phyloP scores from a whole-genome alignment of 2,888 invertebrate species.

The Chydorus sphaericus region DNA sequence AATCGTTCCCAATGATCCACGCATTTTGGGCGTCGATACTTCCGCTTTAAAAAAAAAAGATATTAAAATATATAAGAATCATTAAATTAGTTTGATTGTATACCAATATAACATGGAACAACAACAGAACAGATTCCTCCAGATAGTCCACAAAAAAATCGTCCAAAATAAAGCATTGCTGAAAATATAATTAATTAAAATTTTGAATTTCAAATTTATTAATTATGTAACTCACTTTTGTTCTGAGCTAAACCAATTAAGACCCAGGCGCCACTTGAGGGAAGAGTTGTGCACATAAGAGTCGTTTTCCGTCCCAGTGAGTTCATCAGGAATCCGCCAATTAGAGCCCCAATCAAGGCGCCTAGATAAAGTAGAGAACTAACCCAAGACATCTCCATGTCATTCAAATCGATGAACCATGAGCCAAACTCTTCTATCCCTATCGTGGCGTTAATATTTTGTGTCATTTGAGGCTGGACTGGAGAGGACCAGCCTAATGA shows the following conservation, averaged over 20 bases:
- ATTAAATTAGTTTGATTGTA: not conserved
- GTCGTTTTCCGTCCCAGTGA: slow-evolving; percentile 39
- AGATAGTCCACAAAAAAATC: slow-evolving; percentile 54
- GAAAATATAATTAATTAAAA: no score
- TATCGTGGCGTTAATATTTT: not conserved
- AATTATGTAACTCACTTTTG: no score
- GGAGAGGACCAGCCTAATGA: slow-evolving; percentile 66
- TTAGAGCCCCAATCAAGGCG: slow-evolving; percentile 35
- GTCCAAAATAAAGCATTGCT: slow-evolving; percentile 34
- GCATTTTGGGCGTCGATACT: slow-evolving; percentile 64
- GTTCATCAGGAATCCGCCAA: slow-evolving; percentile 35
- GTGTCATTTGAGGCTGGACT: slow-evolving; percentile 23
- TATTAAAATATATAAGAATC: not conserved
- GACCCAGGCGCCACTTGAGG: slow-evolving; percentile 42
- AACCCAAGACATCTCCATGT: slow-evolving; percentile 34
- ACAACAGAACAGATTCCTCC: slow-evolving; percentile 69
- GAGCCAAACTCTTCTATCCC: not conserved
- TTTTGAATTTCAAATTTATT: no score
- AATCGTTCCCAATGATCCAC: slow-evolving; percentile 71
- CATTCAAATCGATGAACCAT: slow-evolving; percentile 1
- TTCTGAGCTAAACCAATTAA: slow-evolving; percentile 36
- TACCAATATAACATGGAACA: slow-evolving; percentile 60
- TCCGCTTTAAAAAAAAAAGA: slow-evolving; percentile 36
- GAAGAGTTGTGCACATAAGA: slow-evolving; percentile 37
- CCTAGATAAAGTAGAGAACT: slow-evolving; percentile 40